Conservation (phyloP, 2,797 vertebrate genomes). For the Myotis vivesi region DNA sequence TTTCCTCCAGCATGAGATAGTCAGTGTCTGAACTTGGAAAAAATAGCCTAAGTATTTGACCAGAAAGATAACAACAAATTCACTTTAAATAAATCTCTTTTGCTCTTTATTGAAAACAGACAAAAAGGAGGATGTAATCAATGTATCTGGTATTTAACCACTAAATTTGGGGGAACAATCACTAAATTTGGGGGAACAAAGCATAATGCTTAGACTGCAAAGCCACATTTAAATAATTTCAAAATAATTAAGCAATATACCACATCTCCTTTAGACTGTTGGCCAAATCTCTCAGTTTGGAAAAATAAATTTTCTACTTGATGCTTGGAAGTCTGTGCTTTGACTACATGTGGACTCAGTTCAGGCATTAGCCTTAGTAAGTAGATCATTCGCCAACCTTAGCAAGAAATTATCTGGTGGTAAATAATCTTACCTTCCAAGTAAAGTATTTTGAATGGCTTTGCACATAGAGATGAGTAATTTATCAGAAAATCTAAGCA, state of each 20-base stretch:
- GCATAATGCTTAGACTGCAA: background rate
- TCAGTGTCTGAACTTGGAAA: background rate
- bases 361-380: background rate
- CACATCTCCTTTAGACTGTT: background rate
- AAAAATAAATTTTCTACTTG: slow-evolving; percentile 15
- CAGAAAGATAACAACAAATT: slow-evolving; percentile 18
- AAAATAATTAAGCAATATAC: background rate
- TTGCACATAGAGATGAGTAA: slow-evolving; percentile 44
- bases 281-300: background rate
- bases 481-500: slow-evolving; percentile 48
- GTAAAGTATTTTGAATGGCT: slow-evolving; percentile 57
- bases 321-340: slow-evolving; percentile 42
- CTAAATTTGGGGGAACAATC: background rate
- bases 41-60: background rate
- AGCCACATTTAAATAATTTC: background rate
- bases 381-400: background rate
- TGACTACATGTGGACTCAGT: background rate
- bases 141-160: background rate
- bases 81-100: background rate
- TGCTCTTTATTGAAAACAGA: background rate
- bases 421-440: slow-evolving; percentile 45
- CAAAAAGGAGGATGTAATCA: background rate
- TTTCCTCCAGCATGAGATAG: background rate
- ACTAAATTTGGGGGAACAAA: background rate
- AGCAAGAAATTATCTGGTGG: background rate